These are phyloP conservation scores for Protonibea diacanthus DNA, from an alignment of 2,797 vertebrate genomes.

Conservation along the genomic window DNA sequence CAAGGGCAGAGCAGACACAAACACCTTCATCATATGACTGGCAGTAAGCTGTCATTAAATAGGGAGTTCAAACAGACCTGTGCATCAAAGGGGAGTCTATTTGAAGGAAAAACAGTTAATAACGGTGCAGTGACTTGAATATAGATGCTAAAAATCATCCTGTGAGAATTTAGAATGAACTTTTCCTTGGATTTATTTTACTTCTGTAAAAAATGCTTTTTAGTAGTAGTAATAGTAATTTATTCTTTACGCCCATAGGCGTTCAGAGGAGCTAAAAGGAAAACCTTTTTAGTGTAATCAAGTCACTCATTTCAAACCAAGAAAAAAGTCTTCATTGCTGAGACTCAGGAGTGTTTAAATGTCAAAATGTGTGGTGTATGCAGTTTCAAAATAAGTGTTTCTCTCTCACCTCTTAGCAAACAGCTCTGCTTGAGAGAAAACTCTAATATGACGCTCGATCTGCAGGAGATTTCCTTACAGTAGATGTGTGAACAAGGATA, in stretches of 20 bases:
- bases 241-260: constrained; percentile 49
- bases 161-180: constrained; percentile 33
- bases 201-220: constrained; percentile 32
- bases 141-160: constrained; percentile 32
- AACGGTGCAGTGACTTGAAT: constrained; percentile 38
- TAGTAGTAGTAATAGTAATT: constrained; percentile 42
- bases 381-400: constrained; percentile 55
- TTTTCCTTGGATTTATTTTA: constrained; percentile 39
- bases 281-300: constrained; percentile 59
- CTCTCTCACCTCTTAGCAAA: constrained; percentile 56
- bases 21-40: constrained; percentile 36
- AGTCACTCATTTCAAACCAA: constrained; percentile 55
- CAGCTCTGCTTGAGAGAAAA: constrained; percentile 37
- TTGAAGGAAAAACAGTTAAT: constrained; percentile 12
- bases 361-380: constrained; percentile 58
- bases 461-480: constrained; percentile 16
- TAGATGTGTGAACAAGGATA: constrained; percentile 27
- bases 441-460: constrained; percentile 14
- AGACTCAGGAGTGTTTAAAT: constrained; percentile 60
- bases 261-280: constrained; percentile 38
- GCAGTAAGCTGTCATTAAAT: constrained; percentile 40
- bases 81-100: constrained; percentile 51
- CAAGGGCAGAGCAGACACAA: constrained; percentile 38
- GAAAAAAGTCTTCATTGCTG: constrained; percentile 41
- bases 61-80: constrained; percentile 49